phyloP scores from a whole-genome alignment of 1,140 invertebrate genomes.

The Carposina sasakii region DNA sequence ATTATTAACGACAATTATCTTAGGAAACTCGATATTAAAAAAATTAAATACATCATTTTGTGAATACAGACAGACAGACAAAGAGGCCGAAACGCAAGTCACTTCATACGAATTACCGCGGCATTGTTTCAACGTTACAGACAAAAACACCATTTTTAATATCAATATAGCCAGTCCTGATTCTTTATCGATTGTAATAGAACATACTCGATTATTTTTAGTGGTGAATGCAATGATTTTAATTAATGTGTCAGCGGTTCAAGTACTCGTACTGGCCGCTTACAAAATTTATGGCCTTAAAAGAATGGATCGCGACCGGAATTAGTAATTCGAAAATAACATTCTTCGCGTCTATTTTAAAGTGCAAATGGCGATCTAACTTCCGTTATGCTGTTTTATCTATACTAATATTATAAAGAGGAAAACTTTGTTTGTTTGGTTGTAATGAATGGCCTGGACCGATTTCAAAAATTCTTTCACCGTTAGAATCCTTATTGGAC shows the following conservation, averaged over 20 bases:
- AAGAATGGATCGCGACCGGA: slow-evolving; percentile 9
- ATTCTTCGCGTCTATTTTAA: too few species aligned
- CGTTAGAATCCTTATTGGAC: too few species aligned
- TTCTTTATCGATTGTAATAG: slow-evolving; percentile 48
- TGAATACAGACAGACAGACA: slow-evolving; percentile 47
- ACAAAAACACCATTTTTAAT: slow-evolving; percentile 61
- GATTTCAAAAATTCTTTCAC: too few species aligned
- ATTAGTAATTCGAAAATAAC: slow-evolving; percentile 10
- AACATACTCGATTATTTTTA: slow-evolving; percentile 46
- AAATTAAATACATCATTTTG: slow-evolving; percentile 46
- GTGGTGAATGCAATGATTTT: slow-evolving; percentile 41
- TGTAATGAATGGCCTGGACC: too few species aligned
- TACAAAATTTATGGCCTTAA: slow-evolving; percentile 27
- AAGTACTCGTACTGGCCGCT: slow-evolving; percentile 19
- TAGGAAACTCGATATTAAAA: slow-evolving; percentile 33
- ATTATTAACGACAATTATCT: slow-evolving; percentile 62
- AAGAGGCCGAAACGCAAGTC: slow-evolving; percentile 55
- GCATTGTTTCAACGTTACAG: slow-evolving; percentile 60
- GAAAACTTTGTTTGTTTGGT: too few species aligned
- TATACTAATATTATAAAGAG: too few species aligned
- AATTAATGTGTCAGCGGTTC: slow-evolving; percentile 48
- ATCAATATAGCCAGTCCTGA: slow-evolving; percentile 38
- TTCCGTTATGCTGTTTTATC: too few species aligned
- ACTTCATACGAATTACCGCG: slow-evolving; percentile 61
- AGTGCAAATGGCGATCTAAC: too few species aligned